phyloP scores from a whole-genome alignment of 2,888 invertebrate genomes.

The Beris morrisii region DNA sequence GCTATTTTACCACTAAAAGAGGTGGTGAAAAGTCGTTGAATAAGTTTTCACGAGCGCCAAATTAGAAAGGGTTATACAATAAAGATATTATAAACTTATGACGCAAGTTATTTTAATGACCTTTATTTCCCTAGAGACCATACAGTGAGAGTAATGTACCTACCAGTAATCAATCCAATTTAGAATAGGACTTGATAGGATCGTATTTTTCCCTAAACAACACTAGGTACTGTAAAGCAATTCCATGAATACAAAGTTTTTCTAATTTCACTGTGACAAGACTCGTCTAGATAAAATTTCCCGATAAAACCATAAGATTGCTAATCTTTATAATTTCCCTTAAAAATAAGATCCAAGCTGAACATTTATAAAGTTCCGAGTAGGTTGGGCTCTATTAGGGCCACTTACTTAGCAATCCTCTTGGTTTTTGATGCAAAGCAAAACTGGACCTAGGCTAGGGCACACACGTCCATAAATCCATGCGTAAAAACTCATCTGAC shows the following conservation, averaged over 20 bases:
- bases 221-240: no score
- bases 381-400: neutral
- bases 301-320: slow-evolving; percentile 11
- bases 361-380: neutral
- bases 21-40: no score
- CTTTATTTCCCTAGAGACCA: no score
- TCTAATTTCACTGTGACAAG: slow-evolving; percentile 27
- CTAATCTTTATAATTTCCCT: slow-evolving; percentile 11
- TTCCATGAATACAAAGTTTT: neutral
- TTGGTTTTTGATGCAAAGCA: neutral
- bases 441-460: neutral
- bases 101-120: no score
- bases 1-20: no score
- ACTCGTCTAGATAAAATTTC: slow-evolving; percentile 13
- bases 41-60: no score
- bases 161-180: no score
- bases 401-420: neutral
- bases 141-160: no score
- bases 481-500: slow-evolving; percentile 28
- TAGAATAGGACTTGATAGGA: no score
- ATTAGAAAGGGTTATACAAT: no score
- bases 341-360: neutral
- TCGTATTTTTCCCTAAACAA: no score
- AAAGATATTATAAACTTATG: no score
- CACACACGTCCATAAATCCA: slow-evolving; percentile 15